Evolutionary conservation across 2,888 invertebrate genomes (phyloP).

Genomic region (Girardia tigrina): DNA sequence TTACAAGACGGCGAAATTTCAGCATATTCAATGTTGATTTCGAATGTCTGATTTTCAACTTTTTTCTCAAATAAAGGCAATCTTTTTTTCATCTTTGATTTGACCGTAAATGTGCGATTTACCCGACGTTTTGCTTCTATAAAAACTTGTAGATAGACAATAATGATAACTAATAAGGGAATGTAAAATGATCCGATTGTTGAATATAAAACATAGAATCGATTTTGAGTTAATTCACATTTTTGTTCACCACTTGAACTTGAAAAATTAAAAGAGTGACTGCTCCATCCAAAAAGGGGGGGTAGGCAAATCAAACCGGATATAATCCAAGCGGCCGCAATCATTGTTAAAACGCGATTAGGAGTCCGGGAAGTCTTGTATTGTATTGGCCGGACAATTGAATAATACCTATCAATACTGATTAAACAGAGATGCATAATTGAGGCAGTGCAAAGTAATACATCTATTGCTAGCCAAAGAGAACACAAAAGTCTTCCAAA

Average conservation of each 20-base stretch:
- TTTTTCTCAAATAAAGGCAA: background rate
- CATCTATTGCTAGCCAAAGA: slow-evolving; percentile 74
- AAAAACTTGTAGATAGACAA: slow-evolving; percentile 96
- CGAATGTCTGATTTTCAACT: background rate
- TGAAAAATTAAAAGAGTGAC: slow-evolving; percentile 36
- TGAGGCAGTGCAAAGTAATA: slow-evolving; percentile 80
- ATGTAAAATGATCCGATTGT: slow-evolving; percentile 97
- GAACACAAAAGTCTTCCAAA: slow-evolving; percentile 93
- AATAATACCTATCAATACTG: slow-evolving; percentile 87
- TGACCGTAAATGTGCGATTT: slow-evolving; percentile 53
- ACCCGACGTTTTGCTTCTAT: slow-evolving; percentile 83
- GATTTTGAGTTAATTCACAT: slow-evolving; percentile 63
- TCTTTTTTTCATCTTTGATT: background rate
- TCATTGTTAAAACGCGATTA: slow-evolving; percentile 76
- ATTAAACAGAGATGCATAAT: slow-evolving; percentile 92
- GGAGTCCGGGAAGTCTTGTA: slow-evolving; percentile 84
- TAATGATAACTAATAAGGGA: slow-evolving; percentile 96
- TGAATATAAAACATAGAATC: slow-evolving; percentile 92
- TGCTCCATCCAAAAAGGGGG: slow-evolving; percentile 83
- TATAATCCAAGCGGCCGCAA: slow-evolving; percentile 79
- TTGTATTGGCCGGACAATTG: slow-evolving; percentile 79
- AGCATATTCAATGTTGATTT: background rate
- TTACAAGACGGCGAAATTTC: background rate
- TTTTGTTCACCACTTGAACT: slow-evolving; percentile 54
- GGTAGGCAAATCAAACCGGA: slow-evolving; percentile 86